phyloP scores from a whole-genome alignment of 2,113 vertebrate genomes.

The Pampusana beccarii region DNA sequence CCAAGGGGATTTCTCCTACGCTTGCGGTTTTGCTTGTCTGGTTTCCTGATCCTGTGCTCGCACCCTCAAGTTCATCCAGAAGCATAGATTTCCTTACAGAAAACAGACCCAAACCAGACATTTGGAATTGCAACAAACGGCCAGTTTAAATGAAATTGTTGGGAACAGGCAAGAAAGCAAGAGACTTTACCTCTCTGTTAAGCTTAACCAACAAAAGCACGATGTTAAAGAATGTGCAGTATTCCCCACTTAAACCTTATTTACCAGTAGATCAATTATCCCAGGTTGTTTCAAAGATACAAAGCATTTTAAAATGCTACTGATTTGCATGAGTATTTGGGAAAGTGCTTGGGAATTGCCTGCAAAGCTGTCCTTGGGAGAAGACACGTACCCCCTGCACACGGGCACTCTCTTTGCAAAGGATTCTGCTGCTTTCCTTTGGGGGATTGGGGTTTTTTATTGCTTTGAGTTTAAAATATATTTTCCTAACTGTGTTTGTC shows the following conservation, averaged over 20 bases:
- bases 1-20: not conserved
- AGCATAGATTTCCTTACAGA: not conserved
- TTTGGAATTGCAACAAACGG: not conserved
- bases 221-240: not conserved
- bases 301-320: not conserved
- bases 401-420: not conserved
- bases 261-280: not conserved
- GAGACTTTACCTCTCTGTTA: rapidly evolving
- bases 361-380: not conserved
- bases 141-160: not conserved
- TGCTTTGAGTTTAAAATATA: not conserved
- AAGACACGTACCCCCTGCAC: not conserved
- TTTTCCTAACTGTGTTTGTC: not conserved
- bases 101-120: not conserved
- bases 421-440: not conserved
- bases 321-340: not conserved
- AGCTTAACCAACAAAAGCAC: not conserved
- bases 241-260: not conserved
- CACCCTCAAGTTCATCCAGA: not conserved
- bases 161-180: not conserved
- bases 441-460: rapidly evolving
- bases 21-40: not conserved
- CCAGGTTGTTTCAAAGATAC: not conserved
- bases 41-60: not conserved
- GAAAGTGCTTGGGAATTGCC: not conserved